These are phyloP conservation scores for Tachina fera DNA, from an alignment of 2,888 invertebrate genomes.

Conservation along the genomic window DNA sequence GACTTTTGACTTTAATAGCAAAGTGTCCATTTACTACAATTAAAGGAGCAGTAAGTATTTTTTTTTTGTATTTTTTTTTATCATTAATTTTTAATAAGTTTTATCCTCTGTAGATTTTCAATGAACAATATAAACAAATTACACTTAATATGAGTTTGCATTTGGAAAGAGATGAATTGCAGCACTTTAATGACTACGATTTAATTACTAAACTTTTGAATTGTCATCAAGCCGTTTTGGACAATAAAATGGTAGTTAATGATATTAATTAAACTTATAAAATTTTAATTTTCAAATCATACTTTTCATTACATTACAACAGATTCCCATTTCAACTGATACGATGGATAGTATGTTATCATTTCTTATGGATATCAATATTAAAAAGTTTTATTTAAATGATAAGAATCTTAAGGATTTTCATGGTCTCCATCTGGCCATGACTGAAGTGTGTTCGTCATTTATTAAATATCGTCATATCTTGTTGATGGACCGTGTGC, in stretches of 20 bases:
- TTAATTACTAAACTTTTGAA: slow-evolving; percentile 76
- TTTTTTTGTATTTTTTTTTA: not conserved
- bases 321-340: slow-evolving; percentile 78
- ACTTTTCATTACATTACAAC: not conserved
- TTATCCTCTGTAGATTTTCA: slow-evolving; percentile 78
- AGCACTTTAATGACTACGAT: slow-evolving; percentile 69
- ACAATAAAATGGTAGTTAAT: slow-evolving; percentile 77
- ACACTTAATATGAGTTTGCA: slow-evolving; percentile 75
- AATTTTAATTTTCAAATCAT: not conserved
- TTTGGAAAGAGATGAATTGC: slow-evolving; percentile 72
- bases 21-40: slow-evolving; percentile 79
- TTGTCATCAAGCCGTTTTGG: slow-evolving; percentile 77
- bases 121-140: slow-evolving; percentile 81
- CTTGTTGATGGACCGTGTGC: slow-evolving; percentile 79
- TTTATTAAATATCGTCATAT: slow-evolving; percentile 77
- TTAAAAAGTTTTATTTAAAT: slow-evolving; percentile 76
- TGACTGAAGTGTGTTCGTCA: slow-evolving; percentile 76
- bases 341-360: slow-evolving; percentile 79
- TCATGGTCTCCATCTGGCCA: slow-evolving; percentile 74
- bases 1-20: slow-evolving; percentile 77
- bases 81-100: not conserved
- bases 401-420: slow-evolving; percentile 77
- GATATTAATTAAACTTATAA: not conserved
- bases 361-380: slow-evolving; percentile 79
- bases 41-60: slow-evolving; percentile 79